Base-by-base conservation (phyloP, 2,113 vertebrate genomes). In the Dicaeum eximium region DNA sequence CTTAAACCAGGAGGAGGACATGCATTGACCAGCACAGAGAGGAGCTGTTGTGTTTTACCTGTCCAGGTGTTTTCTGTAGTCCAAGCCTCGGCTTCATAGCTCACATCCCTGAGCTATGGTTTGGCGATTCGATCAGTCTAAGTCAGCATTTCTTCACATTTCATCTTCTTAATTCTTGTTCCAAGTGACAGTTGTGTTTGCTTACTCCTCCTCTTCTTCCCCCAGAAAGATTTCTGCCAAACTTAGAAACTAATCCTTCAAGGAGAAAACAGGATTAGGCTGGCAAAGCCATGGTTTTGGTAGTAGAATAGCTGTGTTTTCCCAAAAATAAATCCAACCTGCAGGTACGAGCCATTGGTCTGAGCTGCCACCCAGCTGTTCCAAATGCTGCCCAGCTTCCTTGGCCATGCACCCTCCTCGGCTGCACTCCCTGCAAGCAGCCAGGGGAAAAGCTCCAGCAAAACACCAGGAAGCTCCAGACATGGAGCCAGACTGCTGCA, bases 201-300 rank as follows among this genome's bases (percentile, higher is more conserved):
- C 85, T 82, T 60, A 58, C 33, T 86, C 48, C 48, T 60, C 60
- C 71, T 91, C 78, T 45, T 83, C 89, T 56, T 83, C 45, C 60
- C 25, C 22, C 44, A 56, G 56, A 80, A 93, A 64, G 51, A 78
- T 62, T 64, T 70, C 11, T 58, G 54, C 64, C 75, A 66, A 3
- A 53, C 75, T 86, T 61, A 77, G 62, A 65, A 93, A 85, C 54
- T 51, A 90, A 94, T 75, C 27, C 44, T 86, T 53, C 83, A n/a
- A 74, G 67, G 35, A 81, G 72, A 71, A 74, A 93, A 56, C 1
- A 10, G 69, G 47, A 95, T 91, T 64, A 93, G 54, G 30, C 71
- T 24, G 50, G 48, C 66, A 91, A 75, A 85, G 66, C n/a, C 50
- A 22, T 13, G 25, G 21, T 15, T 69, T 72, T 42, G 62, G 54